phyloP scores from a whole-genome alignment of 2,888 invertebrate species.

The Cistogaster globosa region DNA sequence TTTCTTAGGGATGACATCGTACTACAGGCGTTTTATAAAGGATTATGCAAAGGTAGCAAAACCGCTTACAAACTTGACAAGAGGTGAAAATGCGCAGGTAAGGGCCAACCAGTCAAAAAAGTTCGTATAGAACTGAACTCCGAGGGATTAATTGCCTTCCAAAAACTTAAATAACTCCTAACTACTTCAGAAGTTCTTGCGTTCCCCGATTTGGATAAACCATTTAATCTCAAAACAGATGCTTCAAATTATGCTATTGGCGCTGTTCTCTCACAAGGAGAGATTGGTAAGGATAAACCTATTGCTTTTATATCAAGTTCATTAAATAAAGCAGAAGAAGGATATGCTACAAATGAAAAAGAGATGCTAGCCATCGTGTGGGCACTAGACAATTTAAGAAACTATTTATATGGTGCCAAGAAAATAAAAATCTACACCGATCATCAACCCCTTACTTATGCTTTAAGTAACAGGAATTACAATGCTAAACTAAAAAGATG shows the following conservation, averaged over 20 bases:
- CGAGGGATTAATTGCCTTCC: neutral
- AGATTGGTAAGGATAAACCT: neutral
- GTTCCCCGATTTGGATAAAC: conserved; percentile 59
- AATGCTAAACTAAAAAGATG: conserved; percentile 47
- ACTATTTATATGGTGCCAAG: conserved; percentile 2
- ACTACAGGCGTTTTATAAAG: neutral
- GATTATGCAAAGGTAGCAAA: conserved; percentile 12
- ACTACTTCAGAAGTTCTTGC: conserved; percentile 56
- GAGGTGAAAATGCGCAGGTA: neutral
- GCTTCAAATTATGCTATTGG: neutral
- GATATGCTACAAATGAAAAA: neutral
- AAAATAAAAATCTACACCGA: conserved; percentile 31
- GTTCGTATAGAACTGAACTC: neutral
- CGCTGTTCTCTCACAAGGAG: neutral
- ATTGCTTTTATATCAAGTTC: neutral
- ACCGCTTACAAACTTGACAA: neutral
- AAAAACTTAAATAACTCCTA: neutral
- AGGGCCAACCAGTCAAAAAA: neutral
- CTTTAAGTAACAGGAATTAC: conserved; percentile 40
- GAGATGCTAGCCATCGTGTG: neutral
- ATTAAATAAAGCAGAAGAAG: neutral
- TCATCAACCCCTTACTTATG: conserved; percentile 52
- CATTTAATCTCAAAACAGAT: neutral
- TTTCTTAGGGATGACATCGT: neutral
- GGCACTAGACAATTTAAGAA: neutral